Base-by-base conservation (phyloP, 2,888 invertebrate genomes). In the Eulithis prunata region DNA sequence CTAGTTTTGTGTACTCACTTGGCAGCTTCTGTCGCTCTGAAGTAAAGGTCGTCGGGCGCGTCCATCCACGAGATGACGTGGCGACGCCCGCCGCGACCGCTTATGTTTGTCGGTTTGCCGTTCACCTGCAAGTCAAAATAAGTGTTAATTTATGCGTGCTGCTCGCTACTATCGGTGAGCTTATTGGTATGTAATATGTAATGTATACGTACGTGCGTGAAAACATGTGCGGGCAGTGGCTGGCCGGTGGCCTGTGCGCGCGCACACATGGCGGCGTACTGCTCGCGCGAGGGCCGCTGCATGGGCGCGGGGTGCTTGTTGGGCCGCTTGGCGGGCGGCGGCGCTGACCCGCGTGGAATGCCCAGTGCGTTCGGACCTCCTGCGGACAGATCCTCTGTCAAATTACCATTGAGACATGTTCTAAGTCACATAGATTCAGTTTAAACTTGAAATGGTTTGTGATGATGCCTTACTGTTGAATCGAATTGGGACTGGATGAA, bases 11-110 rank as follows among this genome's bases (percentile, higher is more conserved):
- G 41, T 41, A 94, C 96, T 94, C 93, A 98, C 98, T 97, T 98
- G 91, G 97, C 97, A 78, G 95, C 94, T 78, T 97, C 97, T 55
- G 97, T 98, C 78, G 98, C 98, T 87, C 97, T 95, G 93, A 98
- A 99, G 93, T 98, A 99, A 74, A 99, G 97, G 94, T 99, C 99
- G 87, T 99, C 99, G 28, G 98, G 98, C 65, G 98, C 98, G 90
- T 99, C 99, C 96, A 98, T 98, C 98, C 98, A 98, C 84, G 98
- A 98, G 86, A 98, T 98, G 79, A 98, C 97, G 92, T 98, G 98
- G 83, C 98, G 98, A 57, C 97, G 95, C 28, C 96, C 95, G 69
- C 97, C 95, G 66, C 96, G 96, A 89, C 97, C 96, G 80, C 96
- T 95, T 76, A 97, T 95, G 79, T 96, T 95, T 87, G 97, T 96